Base-by-base conservation (phyloP, 2,113 vertebrate species). In the Antennarius striatus region DNA sequence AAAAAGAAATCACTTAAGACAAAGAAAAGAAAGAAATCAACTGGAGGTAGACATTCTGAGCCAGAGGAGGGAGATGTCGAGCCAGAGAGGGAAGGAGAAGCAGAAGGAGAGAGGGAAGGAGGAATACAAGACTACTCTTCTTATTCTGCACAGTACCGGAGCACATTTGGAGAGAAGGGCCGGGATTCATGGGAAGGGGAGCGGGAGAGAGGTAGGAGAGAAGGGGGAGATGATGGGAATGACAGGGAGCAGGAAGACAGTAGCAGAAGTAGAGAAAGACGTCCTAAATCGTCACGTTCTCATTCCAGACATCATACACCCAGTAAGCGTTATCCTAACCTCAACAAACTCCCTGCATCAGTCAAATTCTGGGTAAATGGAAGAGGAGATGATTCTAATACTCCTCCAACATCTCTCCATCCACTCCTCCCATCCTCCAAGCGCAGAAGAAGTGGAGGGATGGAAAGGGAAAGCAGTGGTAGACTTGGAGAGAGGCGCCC, bases 321-420 rank as follows among this genome's bases (percentile, higher is more conserved):
- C 7, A 89, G 58, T 80, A 93, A 91, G 52, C 90, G 88, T 57
- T 93, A 93, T 71, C 85, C 92, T 1, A 93, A 93, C 81, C 86
- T 93, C 11, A 88, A 92, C 73, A 94, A 93, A 74, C 89, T 94
- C n/a, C 93, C 93, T 2, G 84, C 93, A 0, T 94, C 93, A 0
- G 93, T 94, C 36, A 94, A 93, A 79, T 94, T 94, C 70, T 94
- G 92, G 93, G 91, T 93, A 11, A 87, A 89, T 42, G 88, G 91
- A 15, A 89, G 88, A 65, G 89, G 85, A 13, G 86, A 77, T 16
- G 77, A 82, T 40, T 80, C 89, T 6, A 89, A 83, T 16, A 84
- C 88, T 46, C 87, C 90, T 49, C 90, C 91, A 12, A 73, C 91
- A 28, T 90, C 91, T 67, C 81, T 93, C 5, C 92, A 93, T 48